Evolutionary conservation across 2,888 invertebrate species (phyloP).

Genomic region (Hydroisotoma schaefferi): DNA sequence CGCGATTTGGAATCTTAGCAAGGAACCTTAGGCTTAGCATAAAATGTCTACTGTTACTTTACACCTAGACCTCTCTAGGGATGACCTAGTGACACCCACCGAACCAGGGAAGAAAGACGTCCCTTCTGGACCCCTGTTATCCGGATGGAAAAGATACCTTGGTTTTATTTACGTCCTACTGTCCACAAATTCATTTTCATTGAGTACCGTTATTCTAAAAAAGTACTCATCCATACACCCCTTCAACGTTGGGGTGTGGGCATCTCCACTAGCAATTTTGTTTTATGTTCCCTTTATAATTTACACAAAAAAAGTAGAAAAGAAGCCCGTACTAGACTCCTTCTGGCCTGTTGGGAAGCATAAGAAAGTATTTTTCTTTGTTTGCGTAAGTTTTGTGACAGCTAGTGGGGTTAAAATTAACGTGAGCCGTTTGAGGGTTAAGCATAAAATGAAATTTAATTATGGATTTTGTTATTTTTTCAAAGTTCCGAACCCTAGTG

Average conservation of each 20-base stretch:
- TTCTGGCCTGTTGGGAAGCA: slow-evolving; percentile 20
- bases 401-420: not conserved
- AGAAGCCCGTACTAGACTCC: slow-evolving; percentile 28
- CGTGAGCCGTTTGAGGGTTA: too few species aligned
- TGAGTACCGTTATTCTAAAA: slow-evolving; percentile 34
- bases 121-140: too few species aligned
- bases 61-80: too few species aligned
- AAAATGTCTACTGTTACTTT: too few species aligned
- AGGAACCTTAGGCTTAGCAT: too few species aligned
- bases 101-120: too few species aligned
- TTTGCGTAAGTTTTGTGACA: slow-evolving; percentile 3
- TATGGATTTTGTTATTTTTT: not conserved
- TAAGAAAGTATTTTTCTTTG: slow-evolving; percentile 7
- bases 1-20: too few species aligned
- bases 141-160: slow-evolving; percentile 37
- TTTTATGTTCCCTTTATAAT: slow-evolving; percentile 30
- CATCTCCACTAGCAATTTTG: slow-evolving; percentile 30
- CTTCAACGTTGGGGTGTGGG: slow-evolving; percentile 15
- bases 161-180: slow-evolving; percentile 35
- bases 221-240: slow-evolving; percentile 26
- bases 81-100: too few species aligned
- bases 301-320: slow-evolving; percentile 29
- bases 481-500: slow-evolving; percentile 31
- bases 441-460: not conserved
- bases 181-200: slow-evolving; percentile 34